Percentiles rank a stretch among this genome's conserved stretches.
Evolutionary conservation across 2,797 vertebrate genomes (phyloP).

Genomic region (Oryzias sinensis): DNA sequence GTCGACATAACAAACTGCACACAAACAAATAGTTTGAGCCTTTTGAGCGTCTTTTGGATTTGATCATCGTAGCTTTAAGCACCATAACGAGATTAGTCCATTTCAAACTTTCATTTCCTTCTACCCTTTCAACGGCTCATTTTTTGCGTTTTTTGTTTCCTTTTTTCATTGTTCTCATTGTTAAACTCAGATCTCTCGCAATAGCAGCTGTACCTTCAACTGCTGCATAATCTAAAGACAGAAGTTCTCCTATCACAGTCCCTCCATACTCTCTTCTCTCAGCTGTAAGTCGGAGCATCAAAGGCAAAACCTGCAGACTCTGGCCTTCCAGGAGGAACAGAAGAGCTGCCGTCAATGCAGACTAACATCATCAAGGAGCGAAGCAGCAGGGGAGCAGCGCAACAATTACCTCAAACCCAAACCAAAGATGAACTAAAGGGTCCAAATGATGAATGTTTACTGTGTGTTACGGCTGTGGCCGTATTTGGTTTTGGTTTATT

Average conservation of each 20-base stretch:
- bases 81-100: not conserved
- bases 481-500: no score
- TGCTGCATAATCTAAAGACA: not conserved
- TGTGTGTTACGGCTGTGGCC: no score
- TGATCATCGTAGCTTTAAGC: not conserved
- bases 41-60: not conserved
- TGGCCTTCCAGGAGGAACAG: conserved; percentile 10
- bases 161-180: no score
- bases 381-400: not conserved
- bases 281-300: conserved; percentile 15
- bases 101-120: not conserved
- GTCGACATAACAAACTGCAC: no score
- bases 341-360: conserved; percentile 15
- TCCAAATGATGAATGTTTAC: no score
- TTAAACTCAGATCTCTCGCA: no score
- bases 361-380: conserved; percentile 18
- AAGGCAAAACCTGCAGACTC: conserved; percentile 14
- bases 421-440: no score
- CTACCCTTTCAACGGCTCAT: not conserved
- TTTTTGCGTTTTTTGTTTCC: conserved; percentile 1
- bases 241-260: not conserved
- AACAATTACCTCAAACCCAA: no score
- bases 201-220: no score
- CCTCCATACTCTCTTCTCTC: not conserved
- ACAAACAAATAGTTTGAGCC: no score